These are phyloP conservation scores for Megalurothrips usitatus DNA, from an alignment of 2,888 invertebrate species.

Conservation along the genomic window DNA sequence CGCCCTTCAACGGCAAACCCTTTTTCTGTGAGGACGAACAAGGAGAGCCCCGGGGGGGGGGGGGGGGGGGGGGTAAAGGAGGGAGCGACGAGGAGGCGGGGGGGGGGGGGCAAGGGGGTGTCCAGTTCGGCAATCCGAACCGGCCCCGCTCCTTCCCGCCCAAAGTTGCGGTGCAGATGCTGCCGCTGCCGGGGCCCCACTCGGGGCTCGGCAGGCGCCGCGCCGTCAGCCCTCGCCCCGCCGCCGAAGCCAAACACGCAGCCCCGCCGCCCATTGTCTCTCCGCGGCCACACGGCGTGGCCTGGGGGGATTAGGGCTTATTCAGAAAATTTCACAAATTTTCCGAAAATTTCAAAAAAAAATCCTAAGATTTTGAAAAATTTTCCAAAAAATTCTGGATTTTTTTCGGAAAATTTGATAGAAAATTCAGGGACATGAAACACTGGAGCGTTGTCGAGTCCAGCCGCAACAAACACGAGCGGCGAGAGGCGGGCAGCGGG, in stretches of 20 bases:
- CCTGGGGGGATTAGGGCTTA: too few relatives aligned
- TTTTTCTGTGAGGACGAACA: neutral
- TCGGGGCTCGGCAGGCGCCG: neutral
- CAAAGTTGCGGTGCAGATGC: conserved; percentile 6
- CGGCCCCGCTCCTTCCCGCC: neutral
- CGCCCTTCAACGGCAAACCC: conserved; percentile 5
- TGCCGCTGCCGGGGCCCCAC: neutral
- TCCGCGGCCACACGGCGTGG: too few relatives aligned
- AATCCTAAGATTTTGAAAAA: too few relatives aligned
- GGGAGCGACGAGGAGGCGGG: neutral
- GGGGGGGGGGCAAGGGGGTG: neutral
- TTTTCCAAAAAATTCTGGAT: too few relatives aligned
- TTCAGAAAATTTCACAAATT: too few relatives aligned
- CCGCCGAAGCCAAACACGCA: neutral
- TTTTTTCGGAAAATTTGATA: too few relatives aligned
- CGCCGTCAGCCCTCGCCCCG: neutral
- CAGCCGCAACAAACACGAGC: too few relatives aligned
- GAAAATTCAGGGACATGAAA: too few relatives aligned
- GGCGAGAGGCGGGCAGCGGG: too few relatives aligned
- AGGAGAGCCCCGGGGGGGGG: neutral
- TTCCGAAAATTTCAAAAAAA: too few relatives aligned
- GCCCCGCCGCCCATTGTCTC: too few relatives aligned
- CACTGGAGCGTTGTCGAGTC: too few relatives aligned
- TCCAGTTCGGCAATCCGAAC: conserved; percentile 14
- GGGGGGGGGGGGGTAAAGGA: neutral